Evolutionary conservation across 2,113 vertebrate genomes (phyloP).

Genomic region (Junco hyemalis): DNA sequence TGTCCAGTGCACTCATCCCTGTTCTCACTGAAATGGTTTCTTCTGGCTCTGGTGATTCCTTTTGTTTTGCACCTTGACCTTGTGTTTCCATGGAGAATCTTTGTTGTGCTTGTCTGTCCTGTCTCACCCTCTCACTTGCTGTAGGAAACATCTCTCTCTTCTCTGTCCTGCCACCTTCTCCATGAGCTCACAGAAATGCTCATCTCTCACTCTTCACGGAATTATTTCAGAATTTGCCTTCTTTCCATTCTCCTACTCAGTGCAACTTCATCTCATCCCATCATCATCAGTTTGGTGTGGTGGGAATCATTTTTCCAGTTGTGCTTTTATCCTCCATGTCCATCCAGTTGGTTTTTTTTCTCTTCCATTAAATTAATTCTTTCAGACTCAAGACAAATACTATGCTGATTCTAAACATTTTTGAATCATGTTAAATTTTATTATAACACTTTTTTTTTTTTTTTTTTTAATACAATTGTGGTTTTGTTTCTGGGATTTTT

Average conservation of each 20-base stretch:
- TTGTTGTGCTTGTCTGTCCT: background rate
- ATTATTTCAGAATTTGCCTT: background rate
- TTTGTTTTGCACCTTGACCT: background rate
- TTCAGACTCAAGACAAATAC: background rate
- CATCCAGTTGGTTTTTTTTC: background rate
- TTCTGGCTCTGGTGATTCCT: background rate
- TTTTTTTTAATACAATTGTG: background rate
- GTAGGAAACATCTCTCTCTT: background rate
- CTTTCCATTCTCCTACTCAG: background rate
- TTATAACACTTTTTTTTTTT: accelerated
- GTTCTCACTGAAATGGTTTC: background rate
- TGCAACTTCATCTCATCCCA: background rate
- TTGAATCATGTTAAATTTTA: background rate
- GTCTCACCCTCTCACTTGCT: background rate
- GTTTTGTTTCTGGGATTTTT: background rate
- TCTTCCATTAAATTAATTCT: background rate
- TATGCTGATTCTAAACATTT: background rate
- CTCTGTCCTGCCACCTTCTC: background rate
- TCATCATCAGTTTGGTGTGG: background rate
- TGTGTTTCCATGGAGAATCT: background rate
- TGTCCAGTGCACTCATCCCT: background rate
- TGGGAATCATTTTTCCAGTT: background rate
- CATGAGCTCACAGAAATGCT: background rate
- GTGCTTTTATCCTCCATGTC: background rate
- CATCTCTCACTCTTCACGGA: background rate